Percentiles rank a stretch among this genome's conserved stretches.
These are phyloP conservation scores for Aethes cnicana DNA, from an alignment of 2,888 invertebrate genomes.

Conservation along the genomic window DNA sequence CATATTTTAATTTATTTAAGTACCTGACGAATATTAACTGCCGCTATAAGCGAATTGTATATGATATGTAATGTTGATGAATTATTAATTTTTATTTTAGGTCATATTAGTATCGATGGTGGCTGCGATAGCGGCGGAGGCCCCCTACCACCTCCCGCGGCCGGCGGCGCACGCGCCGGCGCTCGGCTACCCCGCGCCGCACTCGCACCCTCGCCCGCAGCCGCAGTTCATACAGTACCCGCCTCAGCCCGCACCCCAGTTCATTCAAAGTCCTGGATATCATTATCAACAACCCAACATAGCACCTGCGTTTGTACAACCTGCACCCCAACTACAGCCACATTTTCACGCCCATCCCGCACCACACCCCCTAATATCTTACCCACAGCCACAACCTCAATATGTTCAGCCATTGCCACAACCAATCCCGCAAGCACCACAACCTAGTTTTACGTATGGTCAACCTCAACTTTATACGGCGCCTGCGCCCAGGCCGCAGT, in stretches of 20 bases:
- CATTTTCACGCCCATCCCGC: conserved; percentile 21
- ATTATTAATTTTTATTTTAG: conserved; percentile 45
- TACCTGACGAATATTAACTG: too few species aligned
- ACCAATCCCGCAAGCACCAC: conserved; percentile 15
- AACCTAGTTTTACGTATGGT: conserved; percentile 17
- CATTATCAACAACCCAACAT: conserved; percentile 49
- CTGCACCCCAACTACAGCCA: conserved; percentile 23
- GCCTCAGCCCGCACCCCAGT: conserved; percentile 38
- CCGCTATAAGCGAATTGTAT: too few species aligned
- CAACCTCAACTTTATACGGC: conserved; percentile 9
- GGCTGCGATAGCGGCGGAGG: conserved; percentile 62
- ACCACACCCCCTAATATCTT: conserved; percentile 18
- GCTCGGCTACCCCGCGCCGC: conserved; percentile 2
- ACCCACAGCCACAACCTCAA: conserved; percentile 8
- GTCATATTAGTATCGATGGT: conserved; percentile 62
- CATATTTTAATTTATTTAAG: too few species aligned
- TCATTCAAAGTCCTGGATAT: conserved; percentile 44
- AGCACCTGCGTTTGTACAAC: conserved; percentile 41
- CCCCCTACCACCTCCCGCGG: conserved; percentile 53
- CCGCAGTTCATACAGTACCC: conserved; percentile 38
- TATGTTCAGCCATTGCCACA: neutral
- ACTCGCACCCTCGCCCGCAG: conserved; percentile 5
- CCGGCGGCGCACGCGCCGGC: conserved; percentile 37
- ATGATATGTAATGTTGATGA: too few species aligned
- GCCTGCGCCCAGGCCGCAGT: conserved; percentile 27